These are phyloP conservation scores for Drosophila colorata DNA, from an alignment of 2,888 invertebrate species.

Conservation along the genomic window DNA sequence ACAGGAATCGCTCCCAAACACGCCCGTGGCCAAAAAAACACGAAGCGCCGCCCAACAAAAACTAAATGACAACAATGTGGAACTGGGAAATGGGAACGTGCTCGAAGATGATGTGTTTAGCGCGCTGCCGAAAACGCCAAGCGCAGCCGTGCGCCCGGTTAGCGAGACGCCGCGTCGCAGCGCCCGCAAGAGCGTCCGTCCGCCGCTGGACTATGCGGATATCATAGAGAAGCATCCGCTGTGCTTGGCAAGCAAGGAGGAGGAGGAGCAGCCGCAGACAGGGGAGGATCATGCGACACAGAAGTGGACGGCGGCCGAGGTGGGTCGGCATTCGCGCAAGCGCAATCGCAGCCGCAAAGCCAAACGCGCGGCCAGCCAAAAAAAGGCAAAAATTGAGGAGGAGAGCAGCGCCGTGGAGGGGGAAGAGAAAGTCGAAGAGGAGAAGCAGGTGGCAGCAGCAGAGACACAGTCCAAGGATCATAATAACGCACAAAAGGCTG, in stretches of 20 bases:
- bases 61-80: neutral
- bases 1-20: conserved; percentile 4
- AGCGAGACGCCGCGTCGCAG: conserved; percentile 79
- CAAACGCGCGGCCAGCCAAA: conserved; percentile 28
- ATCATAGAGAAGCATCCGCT: conserved; percentile 62
- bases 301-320: conserved; percentile 75
- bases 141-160: neutral
- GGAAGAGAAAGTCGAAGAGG: neutral
- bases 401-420: neutral
- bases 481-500: too few species aligned
- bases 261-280: conserved; percentile 16
- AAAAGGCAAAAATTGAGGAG: conserved; percentile 9
- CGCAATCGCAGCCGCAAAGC: conserved; percentile 60
- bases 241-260: conserved; percentile 49
- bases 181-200: conserved; percentile 79
- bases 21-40: conserved; percentile 49
- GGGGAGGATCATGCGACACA: conserved; percentile 22
- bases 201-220: conserved; percentile 79
- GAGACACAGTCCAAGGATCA: too few species aligned
- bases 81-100: neutral
- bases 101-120: neutral
- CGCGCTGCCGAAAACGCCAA: conserved; percentile 3
- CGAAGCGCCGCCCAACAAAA: conserved; percentile 14
- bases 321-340: conserved; percentile 74
- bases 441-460: neutral